These are phyloP conservation scores for Acrocephalus kingi DNA, from an alignment of 2,113 vertebrate genomes.

Conservation along the genomic window DNA sequence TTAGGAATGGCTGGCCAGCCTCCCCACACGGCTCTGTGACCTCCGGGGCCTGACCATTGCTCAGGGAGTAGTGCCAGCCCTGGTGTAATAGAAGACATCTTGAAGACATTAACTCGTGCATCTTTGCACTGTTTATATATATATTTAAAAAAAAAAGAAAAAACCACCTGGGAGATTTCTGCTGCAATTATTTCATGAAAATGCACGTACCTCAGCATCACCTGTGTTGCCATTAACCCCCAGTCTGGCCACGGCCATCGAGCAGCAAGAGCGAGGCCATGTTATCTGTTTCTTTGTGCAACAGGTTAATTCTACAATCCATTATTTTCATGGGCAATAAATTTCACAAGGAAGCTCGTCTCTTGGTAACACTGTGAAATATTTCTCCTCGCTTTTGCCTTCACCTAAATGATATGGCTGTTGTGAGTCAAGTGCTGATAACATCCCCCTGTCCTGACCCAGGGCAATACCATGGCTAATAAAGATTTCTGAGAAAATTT, in stretches of 20 bases:
- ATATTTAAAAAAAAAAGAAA: too few species aligned
- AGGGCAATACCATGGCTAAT: neutral
- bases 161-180: neutral
- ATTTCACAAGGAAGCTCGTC: neutral
- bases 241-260: neutral
- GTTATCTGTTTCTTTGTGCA: neutral
- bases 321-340: slow-evolving; percentile 18
- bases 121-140: neutral
- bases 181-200: neutral
- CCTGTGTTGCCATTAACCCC: neutral
- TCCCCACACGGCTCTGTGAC: accelerated
- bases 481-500: neutral
- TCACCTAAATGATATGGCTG: neutral
- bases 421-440: neutral
- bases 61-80: neutral
- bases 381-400: neutral
- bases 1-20: accelerated
- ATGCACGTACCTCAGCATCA: accelerated
- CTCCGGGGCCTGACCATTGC: accelerated
- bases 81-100: neutral
- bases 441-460: neutral
- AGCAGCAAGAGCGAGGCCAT: accelerated
- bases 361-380: neutral
- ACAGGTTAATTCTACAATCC: slow-evolving; percentile 14
- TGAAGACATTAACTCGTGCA: accelerated